Percentiles rank a stretch among this genome's conserved stretches.
phyloP scores from a whole-genome alignment of 2,797 vertebrate genomes.

The Todus mexicanus region DNA sequence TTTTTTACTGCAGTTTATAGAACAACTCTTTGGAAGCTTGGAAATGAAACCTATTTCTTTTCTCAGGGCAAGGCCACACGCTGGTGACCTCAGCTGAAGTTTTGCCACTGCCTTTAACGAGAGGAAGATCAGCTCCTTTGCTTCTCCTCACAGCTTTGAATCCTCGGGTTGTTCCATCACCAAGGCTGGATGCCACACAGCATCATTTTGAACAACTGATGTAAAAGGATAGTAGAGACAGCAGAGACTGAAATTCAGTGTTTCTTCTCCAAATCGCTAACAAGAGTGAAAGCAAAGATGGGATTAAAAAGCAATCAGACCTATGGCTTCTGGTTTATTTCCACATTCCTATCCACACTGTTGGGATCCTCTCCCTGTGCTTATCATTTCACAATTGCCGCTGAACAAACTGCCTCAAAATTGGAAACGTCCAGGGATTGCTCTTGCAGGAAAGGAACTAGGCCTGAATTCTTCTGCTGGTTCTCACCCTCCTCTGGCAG shows the following conservation, averaged over 20 bases:
- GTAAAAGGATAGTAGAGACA: not conserved
- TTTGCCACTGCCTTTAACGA: not conserved
- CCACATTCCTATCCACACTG: rapidly evolving
- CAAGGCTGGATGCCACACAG: not conserved
- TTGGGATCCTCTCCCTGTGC: not conserved
- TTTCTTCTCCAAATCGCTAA: not conserved
- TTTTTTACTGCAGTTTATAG: not conserved
- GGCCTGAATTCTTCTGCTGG: no score
- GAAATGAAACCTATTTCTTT: not conserved
- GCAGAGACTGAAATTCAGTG: not conserved
- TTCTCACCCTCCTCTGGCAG: no score
- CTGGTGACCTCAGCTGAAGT: not conserved
- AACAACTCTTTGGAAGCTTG: not conserved
- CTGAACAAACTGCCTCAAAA: not conserved
- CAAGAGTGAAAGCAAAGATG: not conserved
- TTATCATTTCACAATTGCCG: not conserved
- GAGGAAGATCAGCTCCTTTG: not conserved
- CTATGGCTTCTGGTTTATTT: not conserved
- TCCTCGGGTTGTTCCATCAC: not conserved
- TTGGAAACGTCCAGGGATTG: no score
- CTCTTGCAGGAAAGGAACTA: no score
- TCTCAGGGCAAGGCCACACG: not conserved
- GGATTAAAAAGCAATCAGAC: not conserved
- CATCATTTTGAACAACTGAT: not conserved
- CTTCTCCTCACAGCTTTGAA: not conserved